Evolutionary conservation across 2,113 vertebrate species (phyloP).

Genomic region (Chloropsis cyanopogon): DNA sequence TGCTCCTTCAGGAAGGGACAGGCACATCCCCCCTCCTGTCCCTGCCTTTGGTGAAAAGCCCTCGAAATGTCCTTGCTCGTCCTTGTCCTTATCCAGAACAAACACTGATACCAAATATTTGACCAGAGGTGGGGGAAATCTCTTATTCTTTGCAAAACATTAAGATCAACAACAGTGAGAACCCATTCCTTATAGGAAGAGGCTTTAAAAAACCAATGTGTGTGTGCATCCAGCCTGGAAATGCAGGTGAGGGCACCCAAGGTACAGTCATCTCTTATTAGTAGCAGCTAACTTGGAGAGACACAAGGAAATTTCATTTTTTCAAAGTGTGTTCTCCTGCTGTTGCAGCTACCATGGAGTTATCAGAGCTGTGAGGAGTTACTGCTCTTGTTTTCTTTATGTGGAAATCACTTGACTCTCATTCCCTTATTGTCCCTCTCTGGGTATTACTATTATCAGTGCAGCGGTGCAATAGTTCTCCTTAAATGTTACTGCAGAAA

Average conservation of each 20-base stretch:
- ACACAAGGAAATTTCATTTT: background rate
- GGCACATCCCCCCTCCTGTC: fast-evolving
- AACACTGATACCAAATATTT: background rate
- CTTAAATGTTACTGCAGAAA: background rate
- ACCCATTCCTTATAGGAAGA: background rate
- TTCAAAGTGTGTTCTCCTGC: background rate
- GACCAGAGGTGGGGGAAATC: fast-evolving
- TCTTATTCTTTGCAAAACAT: background rate
- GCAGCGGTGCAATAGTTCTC: background rate
- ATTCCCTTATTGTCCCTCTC: background rate
- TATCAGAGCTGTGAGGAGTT: background rate
- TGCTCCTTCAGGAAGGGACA: background rate
- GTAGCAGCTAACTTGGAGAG: background rate
- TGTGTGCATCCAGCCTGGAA: background rate
- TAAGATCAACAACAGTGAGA: background rate
- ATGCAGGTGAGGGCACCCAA: background rate
- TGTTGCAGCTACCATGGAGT: background rate
- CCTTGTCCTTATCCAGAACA: background rate
- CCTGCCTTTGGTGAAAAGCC: background rate
- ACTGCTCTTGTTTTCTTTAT: background rate
- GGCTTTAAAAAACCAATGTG: background rate
- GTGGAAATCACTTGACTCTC: background rate
- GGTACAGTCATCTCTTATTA: background rate
- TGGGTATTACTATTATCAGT: background rate
- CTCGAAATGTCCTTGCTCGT: fast-evolving